Percentiles rank a stretch among this genome's conserved stretches.
Conservation (phyloP, 2,113 vertebrate species). For the Nycticryphes semicollaris region DNA sequence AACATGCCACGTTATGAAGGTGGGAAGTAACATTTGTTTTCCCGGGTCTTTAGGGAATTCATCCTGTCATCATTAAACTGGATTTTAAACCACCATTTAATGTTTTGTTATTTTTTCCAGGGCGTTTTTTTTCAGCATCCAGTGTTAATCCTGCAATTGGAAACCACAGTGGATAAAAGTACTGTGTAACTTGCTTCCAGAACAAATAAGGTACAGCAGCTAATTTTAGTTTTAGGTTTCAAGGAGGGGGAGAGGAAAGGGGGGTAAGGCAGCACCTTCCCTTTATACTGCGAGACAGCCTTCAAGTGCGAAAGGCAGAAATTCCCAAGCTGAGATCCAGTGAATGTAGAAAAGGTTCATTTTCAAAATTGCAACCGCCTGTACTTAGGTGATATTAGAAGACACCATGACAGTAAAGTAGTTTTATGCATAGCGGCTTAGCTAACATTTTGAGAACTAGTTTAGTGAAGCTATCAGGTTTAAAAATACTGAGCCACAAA, state of each 20-base stretch:
- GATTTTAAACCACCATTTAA: constrained; percentile 52
- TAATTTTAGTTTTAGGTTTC: constrained; percentile 76
- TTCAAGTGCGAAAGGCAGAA: constrained; percentile 61
- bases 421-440: constrained; percentile 79
- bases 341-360: constrained; percentile 74
- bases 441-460: constrained; percentile 74
- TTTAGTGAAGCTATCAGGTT: constrained; percentile 77
- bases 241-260: constrained; percentile 28
- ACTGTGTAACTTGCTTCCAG: constrained; percentile 76
- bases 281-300: constrained; percentile 58
- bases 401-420: constrained; percentile 78
- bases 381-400: constrained; percentile 76
- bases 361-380: constrained; percentile 71
- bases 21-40: constrained; percentile 60
- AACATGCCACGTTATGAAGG: constrained; percentile 17
- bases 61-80: constrained; percentile 36
- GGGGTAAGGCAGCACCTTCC: constrained; percentile 64
- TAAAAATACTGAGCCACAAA: constrained; percentile 77
- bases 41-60: constrained; percentile 33
- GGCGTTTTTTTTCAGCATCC: constrained; percentile 48
- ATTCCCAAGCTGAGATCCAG: constrained; percentile 71
- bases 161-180: constrained; percentile 75
- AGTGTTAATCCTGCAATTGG: constrained; percentile 76
- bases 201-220: constrained; percentile 73
- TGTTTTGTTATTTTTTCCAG: constrained; percentile 36